phyloP scores from a whole-genome alignment of 2,797 vertebrate species.

The Vireo griseus region DNA sequence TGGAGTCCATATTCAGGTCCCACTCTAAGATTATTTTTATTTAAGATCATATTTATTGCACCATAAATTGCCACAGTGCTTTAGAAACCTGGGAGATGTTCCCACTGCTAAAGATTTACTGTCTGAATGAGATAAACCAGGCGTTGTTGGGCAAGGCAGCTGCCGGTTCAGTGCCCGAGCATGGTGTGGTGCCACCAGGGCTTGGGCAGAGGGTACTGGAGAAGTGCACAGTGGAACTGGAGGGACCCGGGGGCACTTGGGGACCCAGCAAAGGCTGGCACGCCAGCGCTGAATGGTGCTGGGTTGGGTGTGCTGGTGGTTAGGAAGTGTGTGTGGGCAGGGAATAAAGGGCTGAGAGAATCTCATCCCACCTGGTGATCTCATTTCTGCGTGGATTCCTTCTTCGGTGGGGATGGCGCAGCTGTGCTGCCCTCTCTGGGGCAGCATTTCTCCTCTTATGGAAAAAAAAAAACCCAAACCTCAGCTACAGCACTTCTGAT shows the following conservation, averaged over 20 bases:
- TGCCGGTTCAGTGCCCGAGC: rapidly evolving
- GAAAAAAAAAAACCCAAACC: rapidly evolving
- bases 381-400: neutral
- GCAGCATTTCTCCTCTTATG: neutral
- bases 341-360: neutral
- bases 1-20: neutral
- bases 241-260: neutral
- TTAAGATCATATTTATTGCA: neutral
- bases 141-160: rapidly evolving
- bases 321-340: neutral
- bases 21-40: neutral
- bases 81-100: neutral
- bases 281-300: rapidly evolving
- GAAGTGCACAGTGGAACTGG: neutral
- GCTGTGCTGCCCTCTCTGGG: rapidly evolving
- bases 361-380: neutral
- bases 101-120: neutral
- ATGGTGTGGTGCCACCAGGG: rapidly evolving
- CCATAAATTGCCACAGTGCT: neutral
- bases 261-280: neutral
- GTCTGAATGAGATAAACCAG: neutral
- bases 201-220: neutral
- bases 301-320: rapidly evolving
- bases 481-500: neutral
- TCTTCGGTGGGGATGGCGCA: neutral